phyloP scores from a whole-genome alignment of 2,113 vertebrate species.

The Epinephelus lanceolatus region DNA sequence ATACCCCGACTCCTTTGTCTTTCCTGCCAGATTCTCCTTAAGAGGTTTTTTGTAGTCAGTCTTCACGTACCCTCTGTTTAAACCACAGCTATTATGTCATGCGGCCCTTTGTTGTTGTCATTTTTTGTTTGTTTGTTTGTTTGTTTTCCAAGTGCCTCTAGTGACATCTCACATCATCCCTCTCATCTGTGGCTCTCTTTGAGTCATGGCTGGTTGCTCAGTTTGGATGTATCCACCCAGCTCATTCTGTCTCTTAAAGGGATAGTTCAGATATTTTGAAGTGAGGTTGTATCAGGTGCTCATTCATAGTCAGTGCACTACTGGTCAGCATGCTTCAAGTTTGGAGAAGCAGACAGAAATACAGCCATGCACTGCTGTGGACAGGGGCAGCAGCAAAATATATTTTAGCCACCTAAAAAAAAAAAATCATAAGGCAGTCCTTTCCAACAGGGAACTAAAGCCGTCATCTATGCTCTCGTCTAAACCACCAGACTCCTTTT shows the following conservation, averaged over 20 bases:
- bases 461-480: too few relatives aligned
- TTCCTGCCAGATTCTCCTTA: background rate
- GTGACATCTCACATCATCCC: background rate
- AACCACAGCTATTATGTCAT: background rate
- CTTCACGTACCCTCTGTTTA: background rate
- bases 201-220: background rate
- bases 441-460: too few relatives aligned
- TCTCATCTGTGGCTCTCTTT: background rate
- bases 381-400: too few relatives aligned
- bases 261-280: too few relatives aligned
- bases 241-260: background rate
- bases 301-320: too few relatives aligned
- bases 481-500: too few relatives aligned
- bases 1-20: background rate
- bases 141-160: background rate
- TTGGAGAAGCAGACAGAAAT: too few relatives aligned
- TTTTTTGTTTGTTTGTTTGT: background rate
- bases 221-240: background rate
- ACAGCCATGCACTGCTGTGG: too few relatives aligned
- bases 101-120: background rate
- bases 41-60: background rate
- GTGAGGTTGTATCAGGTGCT: too few relatives aligned
- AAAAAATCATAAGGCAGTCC: too few relatives aligned
- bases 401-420: too few relatives aligned
- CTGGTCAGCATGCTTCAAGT: too few relatives aligned